These are phyloP conservation scores for Mesorhabditis belari DNA, from an alignment of 2,888 invertebrate genomes.

Conservation along the genomic window DNA sequence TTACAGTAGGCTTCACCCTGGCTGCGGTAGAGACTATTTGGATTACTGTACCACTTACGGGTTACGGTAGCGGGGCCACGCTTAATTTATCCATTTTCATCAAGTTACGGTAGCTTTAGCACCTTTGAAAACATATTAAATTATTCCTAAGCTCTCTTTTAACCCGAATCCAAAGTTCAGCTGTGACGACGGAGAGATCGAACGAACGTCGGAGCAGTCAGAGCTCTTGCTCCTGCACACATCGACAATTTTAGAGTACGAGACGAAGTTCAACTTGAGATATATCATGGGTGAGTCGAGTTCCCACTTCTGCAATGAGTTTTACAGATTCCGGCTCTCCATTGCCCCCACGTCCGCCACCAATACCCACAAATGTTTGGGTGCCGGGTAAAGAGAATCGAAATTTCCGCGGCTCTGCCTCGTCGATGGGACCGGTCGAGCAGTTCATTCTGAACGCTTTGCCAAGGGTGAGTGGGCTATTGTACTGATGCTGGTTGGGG, in stretches of 20 bases:
- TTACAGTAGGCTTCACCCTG: too few species aligned
- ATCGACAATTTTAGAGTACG: constrained; percentile 25
- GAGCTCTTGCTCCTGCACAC: constrained; percentile 42
- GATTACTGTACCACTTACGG: not conserved
- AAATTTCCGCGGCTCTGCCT: constrained; percentile 42
- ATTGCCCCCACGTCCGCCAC: constrained; percentile 36
- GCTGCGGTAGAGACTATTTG: too few species aligned
- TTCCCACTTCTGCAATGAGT: too few species aligned
- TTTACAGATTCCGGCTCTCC: constrained; percentile 29
- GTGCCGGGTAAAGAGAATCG: constrained; percentile 47
- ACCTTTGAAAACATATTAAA: too few species aligned
- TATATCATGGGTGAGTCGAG: constrained; percentile 31
- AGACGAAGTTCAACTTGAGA: constrained; percentile 33
- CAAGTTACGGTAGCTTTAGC: not conserved
- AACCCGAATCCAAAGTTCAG: constrained; percentile 22
- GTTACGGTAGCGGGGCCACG: not conserved
- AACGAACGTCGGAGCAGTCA: constrained; percentile 45
- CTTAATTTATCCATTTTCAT: not conserved
- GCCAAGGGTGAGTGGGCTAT: constrained; percentile 30
- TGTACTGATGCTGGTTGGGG: not conserved
- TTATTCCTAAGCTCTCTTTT: too few species aligned
- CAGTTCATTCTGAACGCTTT: constrained; percentile 50
- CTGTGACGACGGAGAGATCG: constrained; percentile 39
- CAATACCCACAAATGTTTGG: constrained; percentile 36
- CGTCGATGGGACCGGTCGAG: constrained; percentile 42